These are phyloP conservation scores for Torymus tubicola DNA, from an alignment of 2,888 invertebrate species.

Conservation along the genomic window DNA sequence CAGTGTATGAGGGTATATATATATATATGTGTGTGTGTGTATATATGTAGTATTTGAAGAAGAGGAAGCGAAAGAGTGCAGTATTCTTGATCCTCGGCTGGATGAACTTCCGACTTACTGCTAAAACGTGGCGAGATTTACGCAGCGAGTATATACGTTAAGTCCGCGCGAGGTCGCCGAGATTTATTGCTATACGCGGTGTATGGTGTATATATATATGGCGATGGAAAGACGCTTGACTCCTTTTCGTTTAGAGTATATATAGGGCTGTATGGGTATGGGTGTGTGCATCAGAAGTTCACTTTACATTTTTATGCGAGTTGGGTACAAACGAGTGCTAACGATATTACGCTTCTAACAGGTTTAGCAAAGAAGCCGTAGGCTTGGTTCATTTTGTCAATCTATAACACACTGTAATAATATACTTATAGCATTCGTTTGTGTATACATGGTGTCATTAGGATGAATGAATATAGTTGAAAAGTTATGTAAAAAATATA, in stretches of 20 bases:
- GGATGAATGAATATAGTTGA: no score
- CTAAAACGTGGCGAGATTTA: slow-evolving; percentile 76
- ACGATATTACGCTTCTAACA: no score
- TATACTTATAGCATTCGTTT: no score
- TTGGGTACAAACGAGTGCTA: neutral
- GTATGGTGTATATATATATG: slow-evolving; percentile 56
- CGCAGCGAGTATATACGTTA: slow-evolving; percentile 71
- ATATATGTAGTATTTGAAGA: no score
- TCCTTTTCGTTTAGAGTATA: slow-evolving; percentile 55
- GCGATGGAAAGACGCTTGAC: slow-evolving; percentile 47
- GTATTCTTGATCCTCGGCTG: slow-evolving; percentile 58
- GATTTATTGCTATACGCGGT: slow-evolving; percentile 73
- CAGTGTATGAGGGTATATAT: no score
- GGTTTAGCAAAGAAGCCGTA: no score
- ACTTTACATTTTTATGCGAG: slow-evolving; percentile 42
- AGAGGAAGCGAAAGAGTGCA: slow-evolving; percentile 47
- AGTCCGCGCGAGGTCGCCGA: slow-evolving; percentile 67
- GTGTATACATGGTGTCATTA: no score
- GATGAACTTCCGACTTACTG: slow-evolving; percentile 75
- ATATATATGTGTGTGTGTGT: no score
- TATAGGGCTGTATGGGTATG: slow-evolving; percentile 64
- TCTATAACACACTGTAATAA: no score
- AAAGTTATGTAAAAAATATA: no score
- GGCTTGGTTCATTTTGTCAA: no score
- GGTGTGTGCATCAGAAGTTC: slow-evolving; percentile 6